Percentiles rank a stretch among this genome's conserved stretches.
Evolutionary conservation across 1,140 invertebrate genomes (phyloP).

Genomic region (Sogatella furcifera): DNA sequence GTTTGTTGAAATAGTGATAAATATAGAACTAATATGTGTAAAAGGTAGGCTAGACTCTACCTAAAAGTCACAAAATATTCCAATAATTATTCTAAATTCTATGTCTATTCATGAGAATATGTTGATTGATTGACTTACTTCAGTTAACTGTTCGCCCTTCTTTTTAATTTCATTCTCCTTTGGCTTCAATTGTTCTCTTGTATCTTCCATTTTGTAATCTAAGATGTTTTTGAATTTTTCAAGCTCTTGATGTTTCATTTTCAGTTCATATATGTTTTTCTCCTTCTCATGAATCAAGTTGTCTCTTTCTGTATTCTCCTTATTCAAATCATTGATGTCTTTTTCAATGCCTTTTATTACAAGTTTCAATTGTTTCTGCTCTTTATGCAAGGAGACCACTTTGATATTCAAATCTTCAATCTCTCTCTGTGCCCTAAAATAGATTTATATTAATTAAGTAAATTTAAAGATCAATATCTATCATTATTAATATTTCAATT

Average conservation of each 20-base stretch:
- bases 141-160: slow-evolving; percentile 64
- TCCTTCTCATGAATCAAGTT: slow-evolving; percentile 74
- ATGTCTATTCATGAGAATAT: no score
- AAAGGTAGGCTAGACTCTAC: no score
- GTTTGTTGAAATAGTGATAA: no score
- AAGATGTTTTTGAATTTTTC: slow-evolving; percentile 86
- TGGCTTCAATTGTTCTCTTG: slow-evolving; percentile 75
- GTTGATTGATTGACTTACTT: slow-evolving; percentile 32
- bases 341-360: slow-evolving; percentile 59
- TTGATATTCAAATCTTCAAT: slow-evolving; percentile 60
- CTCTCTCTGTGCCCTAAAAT: slow-evolving; percentile 44
- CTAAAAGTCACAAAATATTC: no score
- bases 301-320: slow-evolving; percentile 67
- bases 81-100: no score
- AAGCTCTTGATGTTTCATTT: slow-evolving; percentile 74
- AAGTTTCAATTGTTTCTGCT: slow-evolving; percentile 53
- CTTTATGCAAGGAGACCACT: slow-evolving; percentile 44
- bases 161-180: slow-evolving; percentile 67
- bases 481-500: not conserved
- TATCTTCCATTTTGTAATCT: slow-evolving; percentile 80
- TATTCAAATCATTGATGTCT: slow-evolving; percentile 62
- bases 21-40: no score
- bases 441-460: not conserved
- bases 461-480: no score
- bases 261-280: slow-evolving; percentile 68